A percentile compares a stretch with the other conserved stretches of the same genome.
phyloP scores from a whole-genome alignment of 2,888 invertebrate genomes.

The Drosophila rubida region DNA sequence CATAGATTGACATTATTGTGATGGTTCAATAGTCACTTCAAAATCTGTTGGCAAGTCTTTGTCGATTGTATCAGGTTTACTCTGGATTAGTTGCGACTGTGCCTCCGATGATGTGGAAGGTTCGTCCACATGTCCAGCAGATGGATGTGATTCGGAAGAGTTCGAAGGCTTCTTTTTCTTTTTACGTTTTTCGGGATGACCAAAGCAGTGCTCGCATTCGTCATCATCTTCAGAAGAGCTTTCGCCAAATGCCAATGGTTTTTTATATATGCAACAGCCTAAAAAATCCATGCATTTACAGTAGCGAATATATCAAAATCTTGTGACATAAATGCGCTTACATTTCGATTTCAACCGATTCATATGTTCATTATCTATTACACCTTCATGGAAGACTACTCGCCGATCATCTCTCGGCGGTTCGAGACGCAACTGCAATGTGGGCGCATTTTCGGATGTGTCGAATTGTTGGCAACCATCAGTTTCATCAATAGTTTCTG shows the following conservation, averaged over 20 bases:
- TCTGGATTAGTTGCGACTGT: background rate
- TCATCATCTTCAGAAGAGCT: conserved; percentile 93
- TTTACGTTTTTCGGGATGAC: conserved; percentile 90
- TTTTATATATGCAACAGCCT: conserved; percentile 98
- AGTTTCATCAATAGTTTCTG: conserved; percentile 50
- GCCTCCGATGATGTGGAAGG: conserved; percentile 60
- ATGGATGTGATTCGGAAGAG: conserved; percentile 22
- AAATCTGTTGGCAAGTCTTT: conserved; percentile 7
- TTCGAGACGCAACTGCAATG: conserved; percentile 86
- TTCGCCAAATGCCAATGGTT: conserved; percentile 94
- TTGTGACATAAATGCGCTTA: conserved; percentile 86
- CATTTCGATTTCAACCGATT: conserved; percentile 99
- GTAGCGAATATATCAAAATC: background rate
- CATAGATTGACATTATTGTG: conserved; percentile 11
- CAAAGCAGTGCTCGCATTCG: conserved; percentile 95
- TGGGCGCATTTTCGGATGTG: conserved; percentile 39
- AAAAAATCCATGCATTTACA: background rate
- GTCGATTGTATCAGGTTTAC: background rate
- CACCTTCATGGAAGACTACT: conserved; percentile 95
- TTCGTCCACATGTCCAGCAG: conserved; percentile 27
- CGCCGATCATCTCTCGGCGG: conserved; percentile 91
- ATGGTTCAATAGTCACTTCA: conserved; percentile 31
- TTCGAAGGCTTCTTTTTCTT: conserved; percentile 74
- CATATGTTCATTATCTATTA: conserved; percentile 97
- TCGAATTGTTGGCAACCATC: conserved; percentile 28